phyloP scores from a whole-genome alignment of 2,797 vertebrate genomes.

The Anguilla obscura region DNA sequence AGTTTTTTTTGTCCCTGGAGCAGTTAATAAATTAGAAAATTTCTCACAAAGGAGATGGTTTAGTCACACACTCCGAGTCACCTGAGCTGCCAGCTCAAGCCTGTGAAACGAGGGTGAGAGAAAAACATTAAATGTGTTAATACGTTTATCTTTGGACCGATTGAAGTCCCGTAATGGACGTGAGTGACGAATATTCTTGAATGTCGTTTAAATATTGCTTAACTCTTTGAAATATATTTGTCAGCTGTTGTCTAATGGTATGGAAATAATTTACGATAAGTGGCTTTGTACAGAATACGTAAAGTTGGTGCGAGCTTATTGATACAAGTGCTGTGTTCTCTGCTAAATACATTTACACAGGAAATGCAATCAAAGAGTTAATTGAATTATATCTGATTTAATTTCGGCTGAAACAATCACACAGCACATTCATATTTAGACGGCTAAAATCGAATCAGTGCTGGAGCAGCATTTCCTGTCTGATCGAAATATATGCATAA shows the following conservation, averaged over 20 bases:
- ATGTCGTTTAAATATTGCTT: not conserved
- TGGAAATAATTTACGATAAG: not conserved
- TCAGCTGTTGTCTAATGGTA: not conserved
- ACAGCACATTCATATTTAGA: not conserved
- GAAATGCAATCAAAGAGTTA: not conserved
- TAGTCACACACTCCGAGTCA: no score
- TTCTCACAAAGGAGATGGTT: not conserved
- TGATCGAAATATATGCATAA: not conserved
- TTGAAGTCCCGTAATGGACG: not conserved
- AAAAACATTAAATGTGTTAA: not conserved
- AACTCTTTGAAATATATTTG: not conserved
- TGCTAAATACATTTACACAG: not conserved
- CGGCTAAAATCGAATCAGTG: not conserved
- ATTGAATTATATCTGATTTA: constrained; percentile 3
- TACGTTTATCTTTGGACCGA: not conserved
- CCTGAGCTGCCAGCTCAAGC: no score
- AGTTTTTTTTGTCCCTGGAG: not conserved
- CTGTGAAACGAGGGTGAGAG: no score
- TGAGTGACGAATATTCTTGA: not conserved
- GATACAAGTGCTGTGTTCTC: not conserved
- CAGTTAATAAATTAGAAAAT: not conserved
- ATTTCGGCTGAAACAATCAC: not conserved
- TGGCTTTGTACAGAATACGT: not conserved
- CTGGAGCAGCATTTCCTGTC: not conserved
- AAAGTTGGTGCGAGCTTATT: not conserved